Conservation (phyloP, 2,797 vertebrate species). For the Ptychadena robeensis region DNA sequence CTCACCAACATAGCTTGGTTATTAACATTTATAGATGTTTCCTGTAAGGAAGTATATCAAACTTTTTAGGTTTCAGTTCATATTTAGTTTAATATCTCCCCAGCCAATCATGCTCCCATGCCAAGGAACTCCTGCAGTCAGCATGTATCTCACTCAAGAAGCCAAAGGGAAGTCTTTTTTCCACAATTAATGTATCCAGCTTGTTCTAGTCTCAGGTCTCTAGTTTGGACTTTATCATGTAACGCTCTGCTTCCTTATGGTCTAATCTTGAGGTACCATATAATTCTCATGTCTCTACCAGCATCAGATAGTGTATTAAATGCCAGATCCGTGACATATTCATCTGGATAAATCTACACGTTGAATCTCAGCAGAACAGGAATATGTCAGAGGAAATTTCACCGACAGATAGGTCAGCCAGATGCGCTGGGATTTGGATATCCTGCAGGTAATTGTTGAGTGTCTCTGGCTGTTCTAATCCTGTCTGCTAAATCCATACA, state of each 20-base stretch:
- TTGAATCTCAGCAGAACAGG: conserved; percentile 27
- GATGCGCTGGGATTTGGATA: background rate
- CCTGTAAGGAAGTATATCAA: background rate
- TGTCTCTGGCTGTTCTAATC: conserved; percentile 16
- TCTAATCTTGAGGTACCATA: conserved; percentile 7
- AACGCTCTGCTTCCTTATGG: background rate
- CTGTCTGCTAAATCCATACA: conserved; percentile 1
- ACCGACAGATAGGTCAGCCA: background rate
- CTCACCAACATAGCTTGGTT: no score
- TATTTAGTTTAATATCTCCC: background rate
- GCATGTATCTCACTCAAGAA: background rate
- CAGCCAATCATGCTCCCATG: background rate
- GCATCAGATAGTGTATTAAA: conserved; percentile 28
- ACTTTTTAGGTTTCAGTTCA: background rate
- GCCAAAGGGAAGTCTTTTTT: background rate
- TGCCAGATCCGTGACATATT: conserved; percentile 17
- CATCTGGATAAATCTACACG: conserved; percentile 6
- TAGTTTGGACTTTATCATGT: background rate
- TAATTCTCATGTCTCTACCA: conserved; percentile 7
- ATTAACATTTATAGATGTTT: background rate
- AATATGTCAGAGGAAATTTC: background rate
- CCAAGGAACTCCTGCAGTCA: background rate
- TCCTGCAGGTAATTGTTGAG: conserved; percentile 41
- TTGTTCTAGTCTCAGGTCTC: background rate
- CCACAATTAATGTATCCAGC: background rate